Evolutionary conservation across 2,113 vertebrate genomes (phyloP).

Genomic region (Miniopterus natalensis): DNA sequence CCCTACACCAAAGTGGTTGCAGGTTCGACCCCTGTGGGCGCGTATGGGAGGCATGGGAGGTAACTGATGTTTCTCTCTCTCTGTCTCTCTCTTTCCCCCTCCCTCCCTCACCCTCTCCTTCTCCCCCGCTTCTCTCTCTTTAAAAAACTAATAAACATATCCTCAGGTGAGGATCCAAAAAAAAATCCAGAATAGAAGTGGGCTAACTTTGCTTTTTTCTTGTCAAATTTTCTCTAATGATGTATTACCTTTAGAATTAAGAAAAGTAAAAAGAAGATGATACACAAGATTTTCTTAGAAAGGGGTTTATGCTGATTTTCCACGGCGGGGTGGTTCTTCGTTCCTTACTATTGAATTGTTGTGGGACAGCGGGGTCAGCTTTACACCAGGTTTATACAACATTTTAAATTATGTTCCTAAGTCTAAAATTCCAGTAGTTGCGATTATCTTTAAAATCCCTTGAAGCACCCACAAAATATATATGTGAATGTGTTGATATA

Average conservation of each 20-base stretch:
- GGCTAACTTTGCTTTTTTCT: neutral
- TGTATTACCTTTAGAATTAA: neutral
- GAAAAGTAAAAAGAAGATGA: neutral
- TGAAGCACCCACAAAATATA: neutral
- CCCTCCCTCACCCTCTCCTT: neutral
- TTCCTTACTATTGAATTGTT: conserved; percentile 45
- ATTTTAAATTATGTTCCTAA: conserved; percentile 53
- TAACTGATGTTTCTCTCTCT: neutral
- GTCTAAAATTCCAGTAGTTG: neutral
- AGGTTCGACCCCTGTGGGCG: neutral
- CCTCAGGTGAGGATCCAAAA: neutral
- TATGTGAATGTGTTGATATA: neutral
- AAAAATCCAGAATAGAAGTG: neutral
- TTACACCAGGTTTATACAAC: neutral
- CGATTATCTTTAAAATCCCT: conserved; percentile 32
- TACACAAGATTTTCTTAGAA: conserved; percentile 23
- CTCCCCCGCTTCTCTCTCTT: neutral
- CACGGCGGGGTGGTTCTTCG: neutral
- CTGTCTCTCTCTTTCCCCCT: too few species aligned
- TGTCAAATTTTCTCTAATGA: conserved; percentile 4
- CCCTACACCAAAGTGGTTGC: neutral
- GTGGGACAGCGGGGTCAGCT: conserved; percentile 17
- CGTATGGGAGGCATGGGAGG: neutral
- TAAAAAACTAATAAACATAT: neutral
- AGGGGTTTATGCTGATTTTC: conserved; percentile 10